Conservation (phyloP, 2,888 invertebrate genomes). For the Eristalis intricaria region DNA sequence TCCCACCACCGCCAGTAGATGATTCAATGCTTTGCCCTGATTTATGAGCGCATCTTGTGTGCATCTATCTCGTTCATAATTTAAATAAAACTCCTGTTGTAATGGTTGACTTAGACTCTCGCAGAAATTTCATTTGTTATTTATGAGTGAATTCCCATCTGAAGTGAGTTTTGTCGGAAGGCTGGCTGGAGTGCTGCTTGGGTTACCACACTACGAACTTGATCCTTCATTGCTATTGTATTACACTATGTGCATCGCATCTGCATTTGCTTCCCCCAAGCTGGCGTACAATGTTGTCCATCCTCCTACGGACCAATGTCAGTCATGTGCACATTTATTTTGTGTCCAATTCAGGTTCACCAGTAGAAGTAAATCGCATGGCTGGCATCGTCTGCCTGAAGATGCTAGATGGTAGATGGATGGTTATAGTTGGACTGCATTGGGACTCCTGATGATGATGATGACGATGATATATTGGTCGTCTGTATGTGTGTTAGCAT, state of each 20-base stretch:
- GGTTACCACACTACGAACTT: slow-evolving; percentile 33
- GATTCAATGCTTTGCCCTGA: slow-evolving; percentile 71
- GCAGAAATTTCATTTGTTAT: slow-evolving; percentile 65
- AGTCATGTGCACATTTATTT: slow-evolving; percentile 64
- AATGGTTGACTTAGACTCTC: slow-evolving; percentile 66
- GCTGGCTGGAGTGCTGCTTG: not conserved
- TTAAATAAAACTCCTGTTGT: slow-evolving; percentile 74
- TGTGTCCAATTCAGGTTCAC: slow-evolving; percentile 57
- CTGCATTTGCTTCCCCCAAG: slow-evolving; percentile 10
- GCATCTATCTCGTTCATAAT: slow-evolving; percentile 73
- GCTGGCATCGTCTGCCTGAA: slow-evolving; percentile 20
- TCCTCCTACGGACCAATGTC: slow-evolving; percentile 36
- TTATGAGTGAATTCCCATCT: slow-evolving; percentile 61
- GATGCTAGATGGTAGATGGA: slow-evolving; percentile 35
- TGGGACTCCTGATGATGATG: slow-evolving; percentile 19
- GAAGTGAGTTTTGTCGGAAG: slow-evolving; percentile 28
- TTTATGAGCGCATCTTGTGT: slow-evolving; percentile 74
- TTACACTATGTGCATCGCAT: slow-evolving; percentile 4
- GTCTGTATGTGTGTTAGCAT: slow-evolving; percentile 3
- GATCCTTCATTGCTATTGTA: slow-evolving; percentile 48
- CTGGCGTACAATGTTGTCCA: slow-evolving; percentile 48
- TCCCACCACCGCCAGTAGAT: slow-evolving; percentile 41
- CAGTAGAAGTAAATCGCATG: slow-evolving; percentile 35
- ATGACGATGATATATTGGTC: slow-evolving; percentile 39
- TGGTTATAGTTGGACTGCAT: slow-evolving; percentile 14